phyloP scores from a whole-genome alignment of 2,888 invertebrate species.

The Tiliacea aurago region DNA sequence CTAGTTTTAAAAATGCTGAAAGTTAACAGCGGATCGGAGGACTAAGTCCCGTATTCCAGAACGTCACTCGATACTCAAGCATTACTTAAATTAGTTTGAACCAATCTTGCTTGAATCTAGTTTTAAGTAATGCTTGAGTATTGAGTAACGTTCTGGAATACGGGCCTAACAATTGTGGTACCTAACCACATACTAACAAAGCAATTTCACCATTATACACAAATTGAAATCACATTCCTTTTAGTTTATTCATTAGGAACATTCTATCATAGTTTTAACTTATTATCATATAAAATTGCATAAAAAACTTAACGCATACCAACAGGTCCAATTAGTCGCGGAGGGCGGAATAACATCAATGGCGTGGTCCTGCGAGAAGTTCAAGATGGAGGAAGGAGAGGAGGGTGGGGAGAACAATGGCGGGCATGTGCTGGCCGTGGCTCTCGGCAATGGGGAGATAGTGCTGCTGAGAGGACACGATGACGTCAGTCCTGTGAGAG shows the following conservation, averaged over 20 bases:
- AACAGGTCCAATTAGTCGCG: conserved; percentile 94
- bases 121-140: too few species aligned
- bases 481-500: conserved; percentile 97
- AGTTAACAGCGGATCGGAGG: neutral
- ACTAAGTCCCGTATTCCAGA: too few species aligned
- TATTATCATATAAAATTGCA: too few species aligned
- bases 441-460: conserved; percentile 96
- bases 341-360: conserved; percentile 97
- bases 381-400: conserved; percentile 98
- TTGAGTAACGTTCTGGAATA: too few species aligned
- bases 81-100: too few species aligned
- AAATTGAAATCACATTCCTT: neutral
- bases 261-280: neutral
- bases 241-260: neutral
- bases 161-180: too few species aligned
- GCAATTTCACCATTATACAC: neutral
- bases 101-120: too few species aligned
- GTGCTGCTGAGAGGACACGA: conserved; percentile 97
- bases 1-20: neutral
- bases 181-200: neutral
- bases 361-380: conserved; percentile 99
- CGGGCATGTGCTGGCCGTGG: conserved; percentile 95
- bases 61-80: too few species aligned
- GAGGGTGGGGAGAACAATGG: conserved; percentile 92
- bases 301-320: neutral